Conservation (phyloP, 2,888 invertebrate genomes). For the Epiblema foenella region DNA sequence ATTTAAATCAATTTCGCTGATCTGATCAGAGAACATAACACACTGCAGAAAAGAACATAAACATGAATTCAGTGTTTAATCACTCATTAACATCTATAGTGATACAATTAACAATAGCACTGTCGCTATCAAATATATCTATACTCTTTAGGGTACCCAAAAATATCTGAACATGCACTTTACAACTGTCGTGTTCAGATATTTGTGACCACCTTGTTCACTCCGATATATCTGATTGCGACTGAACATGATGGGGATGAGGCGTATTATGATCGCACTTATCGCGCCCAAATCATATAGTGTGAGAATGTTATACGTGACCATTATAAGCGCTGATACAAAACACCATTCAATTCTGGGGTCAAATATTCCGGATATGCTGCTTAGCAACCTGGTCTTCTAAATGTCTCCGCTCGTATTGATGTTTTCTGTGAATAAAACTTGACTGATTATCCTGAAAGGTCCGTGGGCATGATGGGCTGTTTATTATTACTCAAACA, state of each 20-base stretch:
- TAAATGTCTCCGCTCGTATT: background rate
- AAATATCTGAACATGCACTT: too few relatives aligned
- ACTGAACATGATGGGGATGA: too few relatives aligned
- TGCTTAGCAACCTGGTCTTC: background rate
- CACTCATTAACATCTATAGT: background rate
- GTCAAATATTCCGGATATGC: background rate
- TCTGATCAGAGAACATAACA: background rate
- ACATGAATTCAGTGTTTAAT: background rate
- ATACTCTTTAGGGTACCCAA: too few relatives aligned
- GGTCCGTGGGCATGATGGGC: too few relatives aligned
- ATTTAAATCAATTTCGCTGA: conserved; percentile 3
- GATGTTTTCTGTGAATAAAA: background rate
- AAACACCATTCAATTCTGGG: background rate
- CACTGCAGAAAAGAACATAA: background rate
- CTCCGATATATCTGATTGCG: too few relatives aligned
- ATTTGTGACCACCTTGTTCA: too few relatives aligned
- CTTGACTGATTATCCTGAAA: background rate
- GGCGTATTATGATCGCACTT: background rate
- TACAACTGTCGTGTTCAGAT: too few relatives aligned
- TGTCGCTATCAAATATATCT: too few relatives aligned
- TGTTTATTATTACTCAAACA: too few relatives aligned
- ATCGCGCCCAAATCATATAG: background rate
- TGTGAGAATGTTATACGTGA: background rate
- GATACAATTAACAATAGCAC: background rate
- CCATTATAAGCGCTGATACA: background rate